These are phyloP conservation scores for Lydus trimaculatus DNA, from an alignment of 2,888 invertebrate genomes.

Conservation along the genomic window DNA sequence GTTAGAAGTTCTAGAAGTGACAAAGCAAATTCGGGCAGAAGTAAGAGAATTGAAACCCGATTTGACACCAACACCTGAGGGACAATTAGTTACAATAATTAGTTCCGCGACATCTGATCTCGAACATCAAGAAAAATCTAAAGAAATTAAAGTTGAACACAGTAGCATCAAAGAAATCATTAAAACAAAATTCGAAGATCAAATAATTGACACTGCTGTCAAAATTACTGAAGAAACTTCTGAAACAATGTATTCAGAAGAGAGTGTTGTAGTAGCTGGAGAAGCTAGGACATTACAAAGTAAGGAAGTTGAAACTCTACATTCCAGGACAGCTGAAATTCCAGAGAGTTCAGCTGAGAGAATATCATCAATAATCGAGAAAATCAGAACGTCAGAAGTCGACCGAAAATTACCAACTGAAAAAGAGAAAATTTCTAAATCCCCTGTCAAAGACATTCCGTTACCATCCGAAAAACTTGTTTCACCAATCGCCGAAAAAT, in stretches of 20 bases:
- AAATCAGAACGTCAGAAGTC: slow-evolving; percentile 11
- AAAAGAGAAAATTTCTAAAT: neutral
- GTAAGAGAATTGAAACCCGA: slow-evolving; percentile 63
- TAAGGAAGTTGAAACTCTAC: neutral
- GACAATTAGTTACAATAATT: slow-evolving; percentile 54
- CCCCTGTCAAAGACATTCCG: slow-evolving; percentile 32
- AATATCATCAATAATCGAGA: neutral
- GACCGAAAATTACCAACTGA: slow-evolving; percentile 7
- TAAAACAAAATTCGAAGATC: neutral
- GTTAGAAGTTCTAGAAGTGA: slow-evolving; percentile 61
- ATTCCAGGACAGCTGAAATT: neutral
- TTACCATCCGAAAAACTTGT: neutral
- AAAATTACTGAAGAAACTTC: too few species aligned
- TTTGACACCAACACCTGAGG: slow-evolving; percentile 63
- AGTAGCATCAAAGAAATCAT: neutral
- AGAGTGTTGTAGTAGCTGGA: too few species aligned
- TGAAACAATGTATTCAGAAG: too few species aligned
- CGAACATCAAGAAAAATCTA: slow-evolving; percentile 40
- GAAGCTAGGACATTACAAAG: too few species aligned
- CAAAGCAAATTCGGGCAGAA: slow-evolving; percentile 62
- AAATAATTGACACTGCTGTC: neutral
- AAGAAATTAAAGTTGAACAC: slow-evolving; percentile 2
- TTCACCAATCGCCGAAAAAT: neutral
- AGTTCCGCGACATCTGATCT: slow-evolving; percentile 45
- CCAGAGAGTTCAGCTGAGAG: neutral